These are phyloP conservation scores for Paratilapia polleni DNA, from an alignment of 2,113 vertebrate species.

Conservation along the genomic window DNA sequence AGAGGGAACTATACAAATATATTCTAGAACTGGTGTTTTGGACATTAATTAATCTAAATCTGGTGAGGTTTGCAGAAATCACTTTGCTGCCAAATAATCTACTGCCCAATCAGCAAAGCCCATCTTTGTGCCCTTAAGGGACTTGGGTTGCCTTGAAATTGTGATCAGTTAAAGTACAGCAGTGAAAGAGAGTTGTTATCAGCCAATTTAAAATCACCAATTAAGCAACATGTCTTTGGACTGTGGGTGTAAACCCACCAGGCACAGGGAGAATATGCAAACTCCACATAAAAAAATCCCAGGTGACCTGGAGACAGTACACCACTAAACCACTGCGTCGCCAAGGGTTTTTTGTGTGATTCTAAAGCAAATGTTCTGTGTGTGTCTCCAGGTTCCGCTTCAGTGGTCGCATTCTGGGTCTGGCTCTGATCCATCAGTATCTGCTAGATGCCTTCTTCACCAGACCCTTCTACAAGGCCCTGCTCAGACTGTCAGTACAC, in stretches of 20 bases:
- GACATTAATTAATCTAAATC: neutral
- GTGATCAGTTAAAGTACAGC: neutral
- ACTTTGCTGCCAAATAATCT: neutral
- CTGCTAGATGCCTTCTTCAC: conserved; percentile 98
- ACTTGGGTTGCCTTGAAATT: neutral
- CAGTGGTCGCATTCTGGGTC: conserved; percentile 95
- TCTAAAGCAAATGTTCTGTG: too few relatives aligned
- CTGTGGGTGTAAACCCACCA: neutral
- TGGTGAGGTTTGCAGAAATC: neutral
- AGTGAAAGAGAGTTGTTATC: neutral
- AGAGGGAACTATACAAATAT: neutral
- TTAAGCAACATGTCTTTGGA: neutral
- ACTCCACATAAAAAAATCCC: neutral
- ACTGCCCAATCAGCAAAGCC: neutral
- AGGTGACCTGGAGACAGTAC: neutral
- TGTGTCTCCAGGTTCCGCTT: conserved; percentile 93
- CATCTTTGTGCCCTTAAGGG: neutral
- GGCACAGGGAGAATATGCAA: neutral
- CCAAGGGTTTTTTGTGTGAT: too few relatives aligned
- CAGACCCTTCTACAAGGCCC: conserved; percentile 96
- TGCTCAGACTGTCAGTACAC: conserved; percentile 91
- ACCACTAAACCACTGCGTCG: neutral
- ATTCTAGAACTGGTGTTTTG: neutral
- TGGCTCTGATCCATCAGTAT: conserved; percentile 98
- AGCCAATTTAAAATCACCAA: neutral